Evolutionary conservation across 2,888 invertebrate genomes (phyloP), one percentile per base, ranked within the genome.

Genomic region (Idaea biselata): DNA sequence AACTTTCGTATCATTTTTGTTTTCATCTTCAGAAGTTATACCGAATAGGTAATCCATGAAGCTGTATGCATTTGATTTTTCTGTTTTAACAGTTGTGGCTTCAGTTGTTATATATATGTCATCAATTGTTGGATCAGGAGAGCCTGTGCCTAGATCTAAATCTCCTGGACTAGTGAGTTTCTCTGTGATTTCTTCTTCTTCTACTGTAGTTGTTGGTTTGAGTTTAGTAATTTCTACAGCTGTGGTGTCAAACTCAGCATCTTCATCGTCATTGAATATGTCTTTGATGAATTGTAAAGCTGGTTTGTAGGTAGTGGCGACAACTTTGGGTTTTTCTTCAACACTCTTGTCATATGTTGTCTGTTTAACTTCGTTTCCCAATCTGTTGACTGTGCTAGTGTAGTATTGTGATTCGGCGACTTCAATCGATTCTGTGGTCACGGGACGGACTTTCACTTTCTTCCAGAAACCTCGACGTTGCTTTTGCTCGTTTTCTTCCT

Each of bases 341-440:
- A 88, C 89, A 6, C 82, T 82, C 62, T 86, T 80, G 6, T 73
- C 66, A 18, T 72, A 74, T 68, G 83, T 83, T 17, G 82, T 76
- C 58, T 63, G 68, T 58, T 77, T 75, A 16, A 87, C 69, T 7
- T 79, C 69, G 70, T 86, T 81, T 58, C 86, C 87, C 5, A 93
- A 81, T 65, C 91, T 87, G 68, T 94, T 89, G 6, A 93, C 95
- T 33, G 96, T 93, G 76, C 95, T 95, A 3, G 83, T 69, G 73
- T 92, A 93, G 76, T 90, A 91, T 83, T 97, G 97, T 0, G 97
- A 96, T 82, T 97, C 97, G 0, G 97, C 96, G 0, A 94, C 94
- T 77, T 96, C 96, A 60, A 97, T 95, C 25, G 94, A 94, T 81
- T 97, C 97, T 5, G 87, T 78, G 57, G 80, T 77, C 11, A 84